A percentile compares a stretch with the other conserved stretches of the same genome.
Conservation (phyloP, 1,140 invertebrate species). For the Gryon sp. region DNA sequence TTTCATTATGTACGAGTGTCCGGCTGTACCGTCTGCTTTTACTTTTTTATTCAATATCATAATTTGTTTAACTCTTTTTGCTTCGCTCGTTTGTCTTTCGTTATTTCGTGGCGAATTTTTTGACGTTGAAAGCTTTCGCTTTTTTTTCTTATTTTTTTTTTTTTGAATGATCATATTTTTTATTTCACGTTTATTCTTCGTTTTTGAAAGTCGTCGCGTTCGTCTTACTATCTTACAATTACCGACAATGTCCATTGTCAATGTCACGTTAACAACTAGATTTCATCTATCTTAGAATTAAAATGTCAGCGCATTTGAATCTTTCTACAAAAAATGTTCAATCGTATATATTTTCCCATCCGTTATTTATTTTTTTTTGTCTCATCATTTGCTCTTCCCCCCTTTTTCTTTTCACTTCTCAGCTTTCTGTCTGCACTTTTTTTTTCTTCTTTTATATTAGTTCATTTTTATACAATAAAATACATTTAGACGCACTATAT, state of each 20-base stretch:
- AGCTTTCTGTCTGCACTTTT: neutral
- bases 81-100: conserved; percentile 19
- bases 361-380: neutral
- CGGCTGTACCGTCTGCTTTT: conserved; percentile 55
- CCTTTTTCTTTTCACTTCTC: neutral
- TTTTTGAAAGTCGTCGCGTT: conserved; percentile 55
- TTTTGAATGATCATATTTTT: neutral
- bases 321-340: conserved; percentile 72
- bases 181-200: neutral
- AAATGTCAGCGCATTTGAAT: conserved; percentile 52
- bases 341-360: conserved; percentile 56
- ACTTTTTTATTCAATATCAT: too few relatives aligned
- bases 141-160: conserved; percentile 1
- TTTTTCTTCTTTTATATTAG: conserved; percentile 48
- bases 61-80: conserved; percentile 26
- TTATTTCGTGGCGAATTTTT: conserved; percentile 15
- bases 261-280: conserved; percentile 57
- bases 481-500: conserved; percentile 72
- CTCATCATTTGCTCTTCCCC: conserved; percentile 6
- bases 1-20: conserved; percentile 22
- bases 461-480: conserved; percentile 76
- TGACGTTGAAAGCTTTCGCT: neutral
- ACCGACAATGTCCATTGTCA: conserved; percentile 61
- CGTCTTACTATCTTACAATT: conserved; percentile 61
- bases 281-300: conserved; percentile 60